Conservation (phyloP, 1,140 invertebrate genomes). For the Diorhabda sublineata region DNA sequence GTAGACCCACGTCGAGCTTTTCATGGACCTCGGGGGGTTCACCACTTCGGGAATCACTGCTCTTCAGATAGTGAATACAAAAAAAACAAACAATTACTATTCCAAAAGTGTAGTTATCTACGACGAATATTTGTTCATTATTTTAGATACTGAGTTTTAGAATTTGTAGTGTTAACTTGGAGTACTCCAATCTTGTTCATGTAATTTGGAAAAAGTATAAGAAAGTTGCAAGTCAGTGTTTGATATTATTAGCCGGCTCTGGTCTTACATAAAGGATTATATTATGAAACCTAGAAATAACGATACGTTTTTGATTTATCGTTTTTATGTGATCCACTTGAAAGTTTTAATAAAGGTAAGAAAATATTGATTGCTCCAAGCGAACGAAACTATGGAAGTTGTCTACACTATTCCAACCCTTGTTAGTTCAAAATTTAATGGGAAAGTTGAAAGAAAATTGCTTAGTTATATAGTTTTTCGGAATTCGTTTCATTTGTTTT, state of each 20-base stretch:
- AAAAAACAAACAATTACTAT: too few relatives aligned
- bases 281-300: not conserved
- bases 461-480: not conserved
- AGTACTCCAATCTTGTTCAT: too few relatives aligned
- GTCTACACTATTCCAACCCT: not conserved
- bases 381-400: not conserved
- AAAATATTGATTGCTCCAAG: not conserved
- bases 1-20: too few relatives aligned
- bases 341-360: not conserved
- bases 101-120: too few relatives aligned
- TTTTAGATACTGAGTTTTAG: too few relatives aligned
- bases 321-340: not conserved
- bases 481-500: not conserved
- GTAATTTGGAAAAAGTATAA: too few relatives aligned
- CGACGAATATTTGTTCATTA: too few relatives aligned
- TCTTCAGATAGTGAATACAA: too few relatives aligned
- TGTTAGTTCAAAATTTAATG: slow-evolving; percentile 1
- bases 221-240: too few relatives aligned
- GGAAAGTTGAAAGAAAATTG: not conserved
- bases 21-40: too few relatives aligned
- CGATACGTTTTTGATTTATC: not conserved
- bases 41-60: too few relatives aligned
- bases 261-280: not conserved
- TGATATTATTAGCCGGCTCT: not conserved
- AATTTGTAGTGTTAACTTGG: too few relatives aligned